Evolutionary conservation across 2,113 vertebrate species (phyloP).

Genomic region (Silurus glanis): DNA sequence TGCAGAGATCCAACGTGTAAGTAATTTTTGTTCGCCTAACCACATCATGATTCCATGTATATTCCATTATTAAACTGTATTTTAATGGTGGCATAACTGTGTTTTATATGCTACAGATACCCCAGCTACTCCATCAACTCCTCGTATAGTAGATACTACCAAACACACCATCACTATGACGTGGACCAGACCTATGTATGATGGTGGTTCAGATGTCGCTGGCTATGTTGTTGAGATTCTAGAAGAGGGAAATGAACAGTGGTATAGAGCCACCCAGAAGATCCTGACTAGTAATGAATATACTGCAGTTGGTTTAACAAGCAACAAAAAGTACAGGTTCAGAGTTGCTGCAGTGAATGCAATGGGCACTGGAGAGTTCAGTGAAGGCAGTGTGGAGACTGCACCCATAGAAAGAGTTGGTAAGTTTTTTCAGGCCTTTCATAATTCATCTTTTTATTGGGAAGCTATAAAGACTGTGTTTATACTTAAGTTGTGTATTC

Average conservation of each 20-base stretch:
- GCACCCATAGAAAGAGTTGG: conserved; percentile 90
- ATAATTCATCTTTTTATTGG: not conserved
- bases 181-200: conserved; percentile 95
- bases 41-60: not conserved
- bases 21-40: conserved; percentile 56
- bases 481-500: not conserved
- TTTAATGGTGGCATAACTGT: not conserved
- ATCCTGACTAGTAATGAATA: conserved; percentile 82
- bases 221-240: conserved; percentile 95
- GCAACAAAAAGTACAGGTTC: conserved; percentile 89
- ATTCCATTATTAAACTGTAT: not conserved
- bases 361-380: conserved; percentile 92
- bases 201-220: conserved; percentile 86
- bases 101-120: conserved; percentile 76
- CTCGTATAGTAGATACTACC: conserved; percentile 91
- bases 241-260: conserved; percentile 87
- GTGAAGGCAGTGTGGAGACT: conserved; percentile 82
- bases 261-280: conserved; percentile 87
- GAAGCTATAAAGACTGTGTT: not conserved
- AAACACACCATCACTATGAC: conserved; percentile 91
- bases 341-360: conserved; percentile 89
- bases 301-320: conserved; percentile 82
- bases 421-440: conserved; percentile 63
- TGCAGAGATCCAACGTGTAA: conserved; percentile 96
- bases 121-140: conserved; percentile 88